Conservation (phyloP, 2,113 vertebrate genomes). For the Onychostruthus taczanowskii region DNA sequence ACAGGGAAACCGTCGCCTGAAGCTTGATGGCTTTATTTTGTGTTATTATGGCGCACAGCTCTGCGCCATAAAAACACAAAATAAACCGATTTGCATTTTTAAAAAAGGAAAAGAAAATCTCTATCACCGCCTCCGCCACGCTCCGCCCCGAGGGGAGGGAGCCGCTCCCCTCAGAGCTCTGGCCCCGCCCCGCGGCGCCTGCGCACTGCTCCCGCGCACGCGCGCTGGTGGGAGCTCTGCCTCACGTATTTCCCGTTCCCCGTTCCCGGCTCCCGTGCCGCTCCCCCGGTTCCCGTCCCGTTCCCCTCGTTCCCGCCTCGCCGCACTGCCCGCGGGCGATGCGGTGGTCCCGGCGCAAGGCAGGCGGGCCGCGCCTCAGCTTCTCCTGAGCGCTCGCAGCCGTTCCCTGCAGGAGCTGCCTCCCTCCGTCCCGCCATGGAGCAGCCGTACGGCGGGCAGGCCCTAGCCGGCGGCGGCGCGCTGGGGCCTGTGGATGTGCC, state of each 20-base stretch:
- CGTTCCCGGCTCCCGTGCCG: background rate
- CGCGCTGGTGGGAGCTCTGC: background rate
- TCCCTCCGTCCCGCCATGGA: slow-evolving; percentile 71
- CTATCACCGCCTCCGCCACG: rapidly evolving
- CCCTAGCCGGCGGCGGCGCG: slow-evolving; percentile 77
- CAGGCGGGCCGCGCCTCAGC: background rate
- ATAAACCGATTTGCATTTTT: rapidly evolving
- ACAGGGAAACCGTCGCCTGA: background rate
- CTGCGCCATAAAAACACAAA: background rate
- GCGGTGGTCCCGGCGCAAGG: background rate
- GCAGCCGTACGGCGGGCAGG: slow-evolving; percentile 87
- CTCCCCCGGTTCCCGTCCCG: too few relatives aligned
- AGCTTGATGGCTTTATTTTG: background rate
- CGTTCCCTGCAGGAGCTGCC: background rate
- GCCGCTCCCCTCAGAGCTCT: background rate
- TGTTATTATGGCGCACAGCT: too few relatives aligned
- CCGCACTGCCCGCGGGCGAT: background rate
- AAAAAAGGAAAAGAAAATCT: rapidly evolving
- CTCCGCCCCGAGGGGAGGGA: background rate
- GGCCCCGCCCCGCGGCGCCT: background rate
- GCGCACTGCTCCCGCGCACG: background rate
- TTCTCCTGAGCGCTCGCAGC: background rate
- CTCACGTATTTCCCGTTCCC: background rate
- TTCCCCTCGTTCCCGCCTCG: background rate
- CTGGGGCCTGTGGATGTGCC: slow-evolving; percentile 86